These are phyloP conservation scores for Ceratina japonica DNA, from an alignment of 1,140 invertebrate genomes.

Conservation along the genomic window DNA sequence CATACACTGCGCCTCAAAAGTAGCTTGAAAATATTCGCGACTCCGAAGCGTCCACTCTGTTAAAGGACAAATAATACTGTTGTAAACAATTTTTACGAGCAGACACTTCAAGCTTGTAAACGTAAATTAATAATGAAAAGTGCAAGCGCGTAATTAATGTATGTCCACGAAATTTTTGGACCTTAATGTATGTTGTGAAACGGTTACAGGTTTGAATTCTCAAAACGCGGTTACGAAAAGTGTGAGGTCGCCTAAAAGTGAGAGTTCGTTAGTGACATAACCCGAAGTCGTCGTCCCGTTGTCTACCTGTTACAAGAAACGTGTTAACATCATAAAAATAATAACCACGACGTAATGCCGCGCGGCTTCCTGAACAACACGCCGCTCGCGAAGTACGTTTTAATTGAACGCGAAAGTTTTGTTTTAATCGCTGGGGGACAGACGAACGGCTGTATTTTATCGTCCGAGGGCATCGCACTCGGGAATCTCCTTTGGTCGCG, in stretches of 20 bases:
- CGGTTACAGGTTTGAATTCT: neutral
- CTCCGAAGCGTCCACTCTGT: too few relatives aligned
- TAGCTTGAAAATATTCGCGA: too few relatives aligned
- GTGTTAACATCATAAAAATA: too few relatives aligned
- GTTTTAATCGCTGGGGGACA: neutral
- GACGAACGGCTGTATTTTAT: slow-evolving; percentile 16
- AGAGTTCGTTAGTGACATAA: slow-evolving; percentile 35
- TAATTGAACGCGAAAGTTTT: slow-evolving; percentile 30
- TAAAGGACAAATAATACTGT: too few relatives aligned
- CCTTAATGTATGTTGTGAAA: neutral
- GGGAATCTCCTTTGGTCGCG: slow-evolving; percentile 11
- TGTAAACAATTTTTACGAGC: too few relatives aligned
- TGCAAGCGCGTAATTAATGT: too few relatives aligned
- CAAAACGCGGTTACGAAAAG: slow-evolving; percentile 35
- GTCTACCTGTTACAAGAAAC: neutral
- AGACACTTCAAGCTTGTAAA: too few relatives aligned
- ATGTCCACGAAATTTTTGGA: too few relatives aligned
- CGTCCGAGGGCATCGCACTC: slow-evolving; percentile 29
- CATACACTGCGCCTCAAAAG: too few relatives aligned
- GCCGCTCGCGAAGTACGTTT: slow-evolving; percentile 33
- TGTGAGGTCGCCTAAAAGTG: slow-evolving; percentile 13
- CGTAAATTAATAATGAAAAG: too few relatives aligned
- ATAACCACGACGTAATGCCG: neutral
- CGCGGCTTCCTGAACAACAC: neutral
- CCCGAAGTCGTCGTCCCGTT: neutral